Conservation (phyloP, 64 coral and sea anemone genomes). For the Stylophora pistillata region DNA sequence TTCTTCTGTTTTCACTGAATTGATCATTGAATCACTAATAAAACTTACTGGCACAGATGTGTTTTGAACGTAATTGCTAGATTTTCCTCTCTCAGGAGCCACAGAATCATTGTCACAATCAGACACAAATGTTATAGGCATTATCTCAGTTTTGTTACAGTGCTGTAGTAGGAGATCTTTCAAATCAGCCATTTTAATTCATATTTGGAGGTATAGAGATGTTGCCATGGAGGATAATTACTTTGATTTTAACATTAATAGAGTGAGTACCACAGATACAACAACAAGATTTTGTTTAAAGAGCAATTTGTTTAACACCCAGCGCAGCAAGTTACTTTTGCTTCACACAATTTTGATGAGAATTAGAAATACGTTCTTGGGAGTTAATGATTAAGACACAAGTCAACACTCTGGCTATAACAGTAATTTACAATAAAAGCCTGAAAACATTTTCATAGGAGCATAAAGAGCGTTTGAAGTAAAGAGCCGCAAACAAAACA, state of each 20-base stretch:
- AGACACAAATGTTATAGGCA: slow-evolving; percentile 45
- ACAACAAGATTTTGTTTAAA: too few species aligned
- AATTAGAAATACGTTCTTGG: too few species aligned
- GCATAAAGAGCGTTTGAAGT: too few species aligned
- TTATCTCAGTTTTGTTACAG: slow-evolving; percentile 5
- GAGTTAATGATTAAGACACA: too few species aligned
- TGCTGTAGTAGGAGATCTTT: slow-evolving; percentile 37
- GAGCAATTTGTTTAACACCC: too few species aligned
- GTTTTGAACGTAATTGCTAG: background rate
- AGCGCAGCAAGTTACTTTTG: too few species aligned
- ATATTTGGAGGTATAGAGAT: slow-evolving; percentile 17
- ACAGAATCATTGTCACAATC: slow-evolving; percentile 19
- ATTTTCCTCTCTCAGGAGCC: background rate
- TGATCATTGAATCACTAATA: slow-evolving; percentile 12
- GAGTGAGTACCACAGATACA: too few species aligned
- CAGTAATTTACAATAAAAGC: too few species aligned
- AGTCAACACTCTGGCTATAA: too few species aligned
- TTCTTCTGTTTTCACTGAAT: background rate
- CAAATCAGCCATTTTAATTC: slow-evolving; percentile 1
- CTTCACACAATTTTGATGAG: too few species aligned
- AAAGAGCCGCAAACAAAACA: too few species aligned
- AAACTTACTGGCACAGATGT: slow-evolving; percentile 13
- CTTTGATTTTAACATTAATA: slow-evolving; percentile 17
- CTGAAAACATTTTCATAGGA: too few species aligned
- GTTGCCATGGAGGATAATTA: slow-evolving; percentile 5